Conservation (phyloP, 2,113 vertebrate species). For the Thinocorus orbignyianus region DNA sequence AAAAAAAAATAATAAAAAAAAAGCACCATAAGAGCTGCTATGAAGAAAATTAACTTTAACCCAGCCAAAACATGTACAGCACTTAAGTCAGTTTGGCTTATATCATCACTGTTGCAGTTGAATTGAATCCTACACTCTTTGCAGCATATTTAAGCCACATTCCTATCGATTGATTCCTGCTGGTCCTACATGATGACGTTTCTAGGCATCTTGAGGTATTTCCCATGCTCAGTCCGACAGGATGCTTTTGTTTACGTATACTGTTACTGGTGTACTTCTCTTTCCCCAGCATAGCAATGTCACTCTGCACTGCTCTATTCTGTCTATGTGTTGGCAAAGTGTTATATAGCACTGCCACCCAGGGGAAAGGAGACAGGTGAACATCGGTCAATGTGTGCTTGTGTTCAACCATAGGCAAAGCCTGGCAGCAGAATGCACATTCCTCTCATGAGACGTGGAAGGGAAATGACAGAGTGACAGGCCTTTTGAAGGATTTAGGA, state of each 20-base stretch:
- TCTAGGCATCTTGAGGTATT: not conserved
- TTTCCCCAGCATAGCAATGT: fast-evolving
- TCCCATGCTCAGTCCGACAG: fast-evolving
- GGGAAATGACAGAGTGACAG: not conserved
- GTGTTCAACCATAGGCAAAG: fast-evolving
- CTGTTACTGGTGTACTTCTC: not conserved
- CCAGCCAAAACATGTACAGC: not conserved
- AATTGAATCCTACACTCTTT: not conserved
- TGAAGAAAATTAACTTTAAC: not conserved
- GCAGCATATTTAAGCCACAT: not conserved
- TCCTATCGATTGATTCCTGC: not conserved
- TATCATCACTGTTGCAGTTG: not conserved
- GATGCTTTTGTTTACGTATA: fast-evolving
- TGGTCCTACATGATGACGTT: not conserved
- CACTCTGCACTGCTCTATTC: fast-evolving
- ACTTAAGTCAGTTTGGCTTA: not conserved
- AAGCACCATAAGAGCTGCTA: not conserved
- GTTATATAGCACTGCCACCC: not conserved
- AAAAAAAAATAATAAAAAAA: not conserved
- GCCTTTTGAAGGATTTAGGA: not conserved
- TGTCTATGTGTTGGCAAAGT: not conserved
- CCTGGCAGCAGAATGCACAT: not conserved
- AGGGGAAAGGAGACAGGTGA: not conserved
- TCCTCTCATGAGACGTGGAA: not conserved
- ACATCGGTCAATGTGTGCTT: fast-evolving